A percentile compares a stretch with the other conserved stretches of the same genome.
phyloP scores from a whole-genome alignment of 2,113 vertebrate genomes.

The Tachysurus fulvidraco region DNA sequence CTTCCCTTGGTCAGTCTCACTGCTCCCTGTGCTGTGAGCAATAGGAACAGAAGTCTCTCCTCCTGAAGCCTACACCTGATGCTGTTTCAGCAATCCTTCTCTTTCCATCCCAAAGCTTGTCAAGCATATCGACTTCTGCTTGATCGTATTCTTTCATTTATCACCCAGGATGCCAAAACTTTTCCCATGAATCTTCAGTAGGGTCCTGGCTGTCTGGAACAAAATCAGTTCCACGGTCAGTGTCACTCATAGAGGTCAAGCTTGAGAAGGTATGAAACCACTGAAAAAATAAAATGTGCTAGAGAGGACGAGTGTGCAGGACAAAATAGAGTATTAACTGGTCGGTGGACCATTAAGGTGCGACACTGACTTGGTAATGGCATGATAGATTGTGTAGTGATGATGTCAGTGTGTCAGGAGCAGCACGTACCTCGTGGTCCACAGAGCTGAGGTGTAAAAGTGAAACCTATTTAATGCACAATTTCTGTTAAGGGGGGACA shows the following conservation, averaged over 20 bases:
- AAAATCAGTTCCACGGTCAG: neutral
- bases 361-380: neutral
- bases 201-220: neutral
- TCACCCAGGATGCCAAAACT: neutral
- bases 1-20: neutral
- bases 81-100: neutral
- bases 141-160: neutral
- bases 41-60: neutral
- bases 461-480: neutral
- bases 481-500: no score
- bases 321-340: neutral
- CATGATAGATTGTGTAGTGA: neutral
- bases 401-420: neutral
- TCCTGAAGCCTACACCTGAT: neutral
- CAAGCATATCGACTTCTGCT: neutral
- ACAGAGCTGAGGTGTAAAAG: neutral
- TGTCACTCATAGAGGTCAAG: neutral
- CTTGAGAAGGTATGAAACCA: neutral
- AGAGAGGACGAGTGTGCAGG: neutral
- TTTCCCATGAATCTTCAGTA: neutral
- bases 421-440: neutral
- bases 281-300: neutral
- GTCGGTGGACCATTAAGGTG: neutral
- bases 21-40: neutral
- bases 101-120: neutral